Evolutionary conservation across 2,113 vertebrate genomes (phyloP).

Genomic region (Raja brachyura): DNA sequence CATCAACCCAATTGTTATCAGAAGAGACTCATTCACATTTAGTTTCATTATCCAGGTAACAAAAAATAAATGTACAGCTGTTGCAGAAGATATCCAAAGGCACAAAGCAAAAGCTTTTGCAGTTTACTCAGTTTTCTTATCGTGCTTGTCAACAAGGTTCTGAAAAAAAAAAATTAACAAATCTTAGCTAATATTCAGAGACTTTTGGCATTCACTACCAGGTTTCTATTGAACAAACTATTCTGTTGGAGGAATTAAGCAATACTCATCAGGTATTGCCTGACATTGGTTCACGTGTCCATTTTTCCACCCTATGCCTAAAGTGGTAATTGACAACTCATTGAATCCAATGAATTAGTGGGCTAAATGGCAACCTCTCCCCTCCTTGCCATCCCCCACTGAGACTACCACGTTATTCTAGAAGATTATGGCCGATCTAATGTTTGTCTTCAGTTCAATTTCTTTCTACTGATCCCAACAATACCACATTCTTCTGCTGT

Average conservation of each 20-base stretch:
- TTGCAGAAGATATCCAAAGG: conserved; percentile 21
- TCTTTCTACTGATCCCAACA: too few relatives aligned
- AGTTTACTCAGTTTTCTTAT: conserved; percentile 19
- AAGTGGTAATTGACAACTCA: not conserved
- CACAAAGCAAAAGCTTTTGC: not conserved
- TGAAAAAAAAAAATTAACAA: not conserved
- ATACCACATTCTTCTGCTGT: too few relatives aligned
- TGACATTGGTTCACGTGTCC: not conserved
- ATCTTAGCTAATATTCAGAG: not conserved
- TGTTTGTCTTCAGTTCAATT: too few relatives aligned
- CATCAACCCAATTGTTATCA: not conserved
- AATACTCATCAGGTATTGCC: not conserved
- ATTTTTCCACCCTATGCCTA: not conserved
- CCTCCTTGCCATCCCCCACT: too few relatives aligned
- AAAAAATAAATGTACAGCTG: not conserved
- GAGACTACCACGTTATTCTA: too few relatives aligned
- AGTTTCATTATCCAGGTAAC: not conserved
- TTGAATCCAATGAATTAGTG: too few relatives aligned
- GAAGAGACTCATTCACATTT: not conserved
- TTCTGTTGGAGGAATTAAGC: not conserved
- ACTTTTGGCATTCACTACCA: not conserved
- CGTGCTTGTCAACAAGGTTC: not conserved
- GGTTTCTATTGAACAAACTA: not conserved
- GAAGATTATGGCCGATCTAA: too few relatives aligned
- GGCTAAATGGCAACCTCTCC: too few relatives aligned